Evolutionary conservation across 2,797 vertebrate genomes (phyloP), one percentile per base, ranked within the genome.

Genomic region (Apodemus agrarius): DNA sequence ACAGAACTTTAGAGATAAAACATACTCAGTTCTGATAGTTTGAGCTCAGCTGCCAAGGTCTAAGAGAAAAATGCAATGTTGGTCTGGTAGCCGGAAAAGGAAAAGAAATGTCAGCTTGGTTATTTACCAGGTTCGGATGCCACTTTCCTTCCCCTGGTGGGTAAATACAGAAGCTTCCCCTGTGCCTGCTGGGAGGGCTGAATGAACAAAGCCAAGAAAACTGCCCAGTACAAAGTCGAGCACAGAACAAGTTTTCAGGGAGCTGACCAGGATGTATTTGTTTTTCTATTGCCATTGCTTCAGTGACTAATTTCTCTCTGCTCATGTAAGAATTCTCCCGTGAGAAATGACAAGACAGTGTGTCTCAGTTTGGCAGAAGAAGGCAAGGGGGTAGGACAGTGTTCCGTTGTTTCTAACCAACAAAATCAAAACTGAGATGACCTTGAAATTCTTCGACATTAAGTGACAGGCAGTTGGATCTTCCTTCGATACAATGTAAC

Each of bases 1-100:
- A 49, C 9, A 92, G 96, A 96, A 92, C 88, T 96, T 96, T 78
- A 94, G 93, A 89, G 82, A 90, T 87, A 92, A 54, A 92, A 96
- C 65, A 82, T n/a, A 75, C 34, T 10, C 82, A 81, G 85, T 93
- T 96, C 93, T 94, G 67, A 80, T 69, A 29, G 19, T 3, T 91
- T 95, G 95, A 52, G n/a, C 84, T 34, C 76, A 78, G 17, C 22
- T 94, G 87, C 40, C 94, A 96, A 92, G 78, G 65, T 43, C 13
- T 54, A 85, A 91, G 72, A 75, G 37, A 75, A 75, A 75, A 95
- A 88, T 87, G 61, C 52, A 67, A 29, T 13, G 5, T 10, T 26
- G 21, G 63, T 31, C 40, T 34, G 40, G 40, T 65, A 84, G 67
- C 26, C 65, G 43, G 26, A 34, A 46, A 67, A 65, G 40, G 65